Evolutionary conservation across 2,888 invertebrate genomes (phyloP).

Genomic region (Drosophila phalerata): DNA sequence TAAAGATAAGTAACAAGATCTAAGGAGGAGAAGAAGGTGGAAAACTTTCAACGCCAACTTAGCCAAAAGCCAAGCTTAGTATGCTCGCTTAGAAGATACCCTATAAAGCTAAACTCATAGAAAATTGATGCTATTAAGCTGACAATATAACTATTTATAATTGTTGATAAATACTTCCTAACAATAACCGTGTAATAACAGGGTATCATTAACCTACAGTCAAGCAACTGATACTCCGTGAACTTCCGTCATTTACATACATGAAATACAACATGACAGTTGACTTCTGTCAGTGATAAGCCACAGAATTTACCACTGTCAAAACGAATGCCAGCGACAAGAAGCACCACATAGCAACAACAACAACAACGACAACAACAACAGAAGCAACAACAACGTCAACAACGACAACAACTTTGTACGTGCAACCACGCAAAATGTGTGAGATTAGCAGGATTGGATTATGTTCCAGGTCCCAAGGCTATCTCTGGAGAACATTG

Average conservation of each 20-base stretch:
- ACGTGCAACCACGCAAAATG: constrained; percentile 52
- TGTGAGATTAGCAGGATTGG: constrained; percentile 51
- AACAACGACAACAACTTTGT: constrained; percentile 26
- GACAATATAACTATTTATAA: background rate
- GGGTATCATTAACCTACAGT: constrained; percentile 10
- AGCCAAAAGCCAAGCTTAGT: background rate
- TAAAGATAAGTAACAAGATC: constrained; percentile 52
- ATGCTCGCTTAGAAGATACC: no score
- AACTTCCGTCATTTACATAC: constrained; percentile 83
- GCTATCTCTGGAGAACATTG: constrained; percentile 32
- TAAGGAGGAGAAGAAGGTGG: background rate
- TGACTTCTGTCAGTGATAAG: constrained; percentile 84
- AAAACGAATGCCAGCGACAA: constrained; percentile 29
- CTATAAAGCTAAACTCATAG: background rate
- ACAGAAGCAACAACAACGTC: background rate
- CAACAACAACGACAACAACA: background rate
- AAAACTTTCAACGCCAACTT: background rate
- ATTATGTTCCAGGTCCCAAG: constrained; percentile 30
- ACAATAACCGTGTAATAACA: background rate
- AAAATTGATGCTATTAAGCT: background rate
- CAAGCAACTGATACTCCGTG: constrained; percentile 50
- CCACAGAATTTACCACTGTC: constrained; percentile 80
- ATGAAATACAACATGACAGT: constrained; percentile 80
- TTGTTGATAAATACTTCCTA: background rate
- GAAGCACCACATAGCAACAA: constrained; percentile 14